Evolutionary conservation across 2,797 vertebrate species (phyloP), one percentile per base, ranked within the genome.

Genomic region (Tamandua tetradactyla): DNA sequence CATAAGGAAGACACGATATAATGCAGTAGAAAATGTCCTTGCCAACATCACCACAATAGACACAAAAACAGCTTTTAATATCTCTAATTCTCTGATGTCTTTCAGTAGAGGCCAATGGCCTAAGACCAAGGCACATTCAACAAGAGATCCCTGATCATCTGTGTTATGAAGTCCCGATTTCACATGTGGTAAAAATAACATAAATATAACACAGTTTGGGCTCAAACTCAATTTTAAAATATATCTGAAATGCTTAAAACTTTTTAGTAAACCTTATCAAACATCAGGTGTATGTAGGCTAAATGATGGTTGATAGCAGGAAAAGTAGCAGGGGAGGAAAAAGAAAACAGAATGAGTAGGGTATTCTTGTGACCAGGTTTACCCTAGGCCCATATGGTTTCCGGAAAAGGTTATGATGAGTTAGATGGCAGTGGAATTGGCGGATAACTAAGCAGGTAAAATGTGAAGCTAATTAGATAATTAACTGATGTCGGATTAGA

Each of bases 191-290:
- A 75, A 90, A 89, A 37, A 78, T 87, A 37, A 57, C 57, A 32
- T 64, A 82, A 71, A 68, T 79, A 55, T 18, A 76, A 57, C 25
- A 74, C 12, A 78, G 30, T 44, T 42, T 90, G 75, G 90, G 75
- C 59, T 89, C 44, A 94, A 97, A 91, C n/a, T 78, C 32, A 15
- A 42, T 95, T 82, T 86, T n/a, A 62, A 55, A 92, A 74, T 59
- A 37, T 32, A 69, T 72, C 47, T n/a, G 44, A 74, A 85, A 62
- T 72, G 27, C 75, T 59, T 82, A n/a, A 25, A 83, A 68, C 30
- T 35, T 66, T 72, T 52, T 4, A 55, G 35, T 47, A 84, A 84
- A 47, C 22, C 12, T 87, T 72, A 69, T 23, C 42, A 69, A 76
- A 35, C 76, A 20, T 32, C 32, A 82, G 59, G 32, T 35, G 40